Base-by-base conservation (phyloP, 2,888 invertebrate species). In the Pasiphila rectangulata region DNA sequence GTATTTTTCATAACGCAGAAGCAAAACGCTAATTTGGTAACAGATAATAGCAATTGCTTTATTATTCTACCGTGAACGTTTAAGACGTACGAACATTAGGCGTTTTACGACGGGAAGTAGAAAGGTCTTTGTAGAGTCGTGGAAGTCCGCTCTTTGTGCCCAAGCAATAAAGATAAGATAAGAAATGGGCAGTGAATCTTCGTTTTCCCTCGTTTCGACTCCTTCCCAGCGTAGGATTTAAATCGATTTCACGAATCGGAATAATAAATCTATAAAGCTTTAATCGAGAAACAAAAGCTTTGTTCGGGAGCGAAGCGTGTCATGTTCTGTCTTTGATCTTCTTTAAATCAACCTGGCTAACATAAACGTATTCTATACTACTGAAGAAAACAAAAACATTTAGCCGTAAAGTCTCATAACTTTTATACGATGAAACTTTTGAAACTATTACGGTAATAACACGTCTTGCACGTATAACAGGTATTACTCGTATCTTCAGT, bases 101-200 rank as follows among this genome's bases (percentile, higher is more conserved):
- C 20, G 24, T 39, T 45, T 43, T 39, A 45, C 45, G 34, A 34
- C 39, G 20, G 32, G 20, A 32, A 41, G 30, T 36, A 34, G 16
- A 41, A 29, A 15, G 19, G 23, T 42, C 35, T 35, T 19, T 20
- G 41, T 37, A 20, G 17, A 13, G 17, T 39, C 20, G 38, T 27
- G 20, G 38, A 27, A 39, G 20, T 38, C 20, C 36, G 23, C 24
- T 36, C 25, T 46, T 36, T 36, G 37, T 37, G 17, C 27, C 44
- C 6, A 30, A 36, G 47, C 32, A 16, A 42, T 15, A 39, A 27
- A 46, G 46, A 40, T 46, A 41, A 46, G 46, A 46, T 41, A 47
- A 37, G 42, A 32, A 42, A 46, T 32, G 25, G 37, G 32, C 36
- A 24, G 35, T 29, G 25, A 20, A 29, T 40, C 27, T 36, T 39